These are phyloP conservation scores for Zaprionus capensis DNA, from an alignment of 1,140 invertebrate species.

Conservation along the genomic window DNA sequence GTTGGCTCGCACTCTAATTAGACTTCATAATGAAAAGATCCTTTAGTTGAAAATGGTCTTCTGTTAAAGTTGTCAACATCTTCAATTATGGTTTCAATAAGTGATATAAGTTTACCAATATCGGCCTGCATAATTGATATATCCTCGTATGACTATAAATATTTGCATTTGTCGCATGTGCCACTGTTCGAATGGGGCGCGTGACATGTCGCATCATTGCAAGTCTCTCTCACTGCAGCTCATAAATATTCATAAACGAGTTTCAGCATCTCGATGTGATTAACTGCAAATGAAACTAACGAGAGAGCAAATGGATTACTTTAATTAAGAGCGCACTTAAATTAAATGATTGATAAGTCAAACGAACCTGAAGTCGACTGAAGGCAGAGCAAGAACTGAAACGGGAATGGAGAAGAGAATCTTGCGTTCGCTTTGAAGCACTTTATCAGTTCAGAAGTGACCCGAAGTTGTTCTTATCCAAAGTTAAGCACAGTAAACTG, in stretches of 20 bases:
- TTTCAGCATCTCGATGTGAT: neutral
- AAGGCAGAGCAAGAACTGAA: too few relatives aligned
- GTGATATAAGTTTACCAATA: neutral
- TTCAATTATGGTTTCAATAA: neutral
- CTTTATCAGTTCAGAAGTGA: neutral
- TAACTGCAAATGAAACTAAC: neutral
- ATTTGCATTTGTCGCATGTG: neutral
- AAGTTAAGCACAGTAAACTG: neutral
- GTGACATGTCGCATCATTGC: neutral
- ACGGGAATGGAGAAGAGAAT: neutral
- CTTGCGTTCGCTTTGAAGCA: neutral
- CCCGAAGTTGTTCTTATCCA: neutral
- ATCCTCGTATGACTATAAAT: neutral
- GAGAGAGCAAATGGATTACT: neutral
- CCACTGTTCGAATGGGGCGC: neutral
- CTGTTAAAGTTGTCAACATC: neutral
- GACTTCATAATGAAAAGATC: too few relatives aligned
- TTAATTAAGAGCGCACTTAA: neutral
- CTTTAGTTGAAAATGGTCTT: neutral
- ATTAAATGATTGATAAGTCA: conserved; percentile 1
- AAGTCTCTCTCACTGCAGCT: neutral
- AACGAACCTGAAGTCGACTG: neutral
- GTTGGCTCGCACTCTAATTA: too few relatives aligned
- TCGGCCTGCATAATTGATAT: neutral
- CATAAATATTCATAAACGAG: conserved; percentile 1